Conservation (phyloP, 2,797 vertebrate species). For the Dicrostonyx torquatus region DNA sequence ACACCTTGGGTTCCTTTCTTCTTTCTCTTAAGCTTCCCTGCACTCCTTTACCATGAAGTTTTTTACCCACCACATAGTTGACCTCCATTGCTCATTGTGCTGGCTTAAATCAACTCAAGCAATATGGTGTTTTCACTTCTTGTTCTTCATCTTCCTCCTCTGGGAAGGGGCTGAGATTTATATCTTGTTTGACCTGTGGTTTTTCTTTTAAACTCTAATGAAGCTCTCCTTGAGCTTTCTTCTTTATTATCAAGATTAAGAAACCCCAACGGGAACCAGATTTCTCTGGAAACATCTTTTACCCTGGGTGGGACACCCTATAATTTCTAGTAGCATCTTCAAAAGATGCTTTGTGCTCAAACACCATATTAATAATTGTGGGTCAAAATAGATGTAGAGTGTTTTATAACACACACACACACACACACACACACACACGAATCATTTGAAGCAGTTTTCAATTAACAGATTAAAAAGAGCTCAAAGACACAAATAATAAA, state of each 20-base stretch:
- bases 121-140: neutral
- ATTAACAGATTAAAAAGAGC: conserved; percentile 25
- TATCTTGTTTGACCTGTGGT: neutral
- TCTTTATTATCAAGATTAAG: neutral
- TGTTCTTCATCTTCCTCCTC: neutral
- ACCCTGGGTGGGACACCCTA: neutral
- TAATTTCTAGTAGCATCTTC: neutral
- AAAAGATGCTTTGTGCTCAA: conserved; percentile 24
- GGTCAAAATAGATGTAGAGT: conserved; percentile 48
- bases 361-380: neutral
- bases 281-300: neutral
- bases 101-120: too few relatives aligned
- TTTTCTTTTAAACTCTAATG: neutral
- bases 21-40: neutral
- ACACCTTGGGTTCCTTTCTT: neutral
- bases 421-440: neutral
- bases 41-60: neutral
- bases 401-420: neutral
- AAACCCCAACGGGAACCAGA: neutral
- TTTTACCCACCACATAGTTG: fast-evolving
- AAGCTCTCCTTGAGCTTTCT: neutral
- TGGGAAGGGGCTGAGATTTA: neutral
- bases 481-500: conserved; percentile 19
- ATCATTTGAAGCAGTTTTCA: conserved; percentile 21
- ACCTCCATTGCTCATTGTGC: neutral